Evolutionary conservation across 1,140 invertebrate genomes (phyloP).

Genomic region (Leptoteleia sp.): DNA sequence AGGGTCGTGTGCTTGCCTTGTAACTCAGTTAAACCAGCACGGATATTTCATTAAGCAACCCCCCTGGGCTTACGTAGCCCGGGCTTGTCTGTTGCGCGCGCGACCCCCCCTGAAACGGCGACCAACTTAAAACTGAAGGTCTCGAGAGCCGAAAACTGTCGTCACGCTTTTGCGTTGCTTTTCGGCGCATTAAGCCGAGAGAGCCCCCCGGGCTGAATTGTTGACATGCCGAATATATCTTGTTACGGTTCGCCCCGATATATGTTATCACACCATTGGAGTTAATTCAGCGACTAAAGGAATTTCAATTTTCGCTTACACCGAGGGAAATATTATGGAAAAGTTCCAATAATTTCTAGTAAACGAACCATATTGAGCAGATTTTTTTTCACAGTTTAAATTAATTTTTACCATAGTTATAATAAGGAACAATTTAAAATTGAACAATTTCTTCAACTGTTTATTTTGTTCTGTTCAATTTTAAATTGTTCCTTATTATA

Average conservation of each 20-base stretch:
- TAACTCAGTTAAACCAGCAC: slow-evolving; percentile 81
- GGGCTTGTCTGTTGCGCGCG: slow-evolving; percentile 40
- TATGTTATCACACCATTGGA: slow-evolving; percentile 59
- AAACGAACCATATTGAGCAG: too few species aligned
- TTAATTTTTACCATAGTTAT: too few species aligned
- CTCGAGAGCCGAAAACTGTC: slow-evolving; percentile 49
- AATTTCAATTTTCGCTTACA: too few species aligned
- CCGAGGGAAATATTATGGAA: too few species aligned
- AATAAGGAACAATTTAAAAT: too few species aligned
- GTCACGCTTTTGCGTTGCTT: slow-evolving; percentile 60
- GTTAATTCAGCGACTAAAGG: too few species aligned
- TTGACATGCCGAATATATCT: slow-evolving; percentile 81
- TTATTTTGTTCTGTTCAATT: too few species aligned
- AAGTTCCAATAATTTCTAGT: too few species aligned
- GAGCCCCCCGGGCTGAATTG: slow-evolving; percentile 76
- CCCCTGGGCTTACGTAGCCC: slow-evolving; percentile 66
- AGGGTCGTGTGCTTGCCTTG: slow-evolving; percentile 73
- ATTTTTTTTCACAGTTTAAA: too few species aligned
- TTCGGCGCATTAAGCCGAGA: slow-evolving; percentile 76
- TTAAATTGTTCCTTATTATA: too few species aligned
- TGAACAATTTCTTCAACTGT: too few species aligned
- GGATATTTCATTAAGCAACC: slow-evolving; percentile 81
- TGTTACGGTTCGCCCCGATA: slow-evolving; percentile 65
- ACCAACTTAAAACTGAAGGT: slow-evolving; percentile 71
- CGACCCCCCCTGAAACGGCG: slow-evolving; percentile 62